Base-by-base conservation (phyloP, 2,888 invertebrate species). In the Sicus ferrugineus region DNA sequence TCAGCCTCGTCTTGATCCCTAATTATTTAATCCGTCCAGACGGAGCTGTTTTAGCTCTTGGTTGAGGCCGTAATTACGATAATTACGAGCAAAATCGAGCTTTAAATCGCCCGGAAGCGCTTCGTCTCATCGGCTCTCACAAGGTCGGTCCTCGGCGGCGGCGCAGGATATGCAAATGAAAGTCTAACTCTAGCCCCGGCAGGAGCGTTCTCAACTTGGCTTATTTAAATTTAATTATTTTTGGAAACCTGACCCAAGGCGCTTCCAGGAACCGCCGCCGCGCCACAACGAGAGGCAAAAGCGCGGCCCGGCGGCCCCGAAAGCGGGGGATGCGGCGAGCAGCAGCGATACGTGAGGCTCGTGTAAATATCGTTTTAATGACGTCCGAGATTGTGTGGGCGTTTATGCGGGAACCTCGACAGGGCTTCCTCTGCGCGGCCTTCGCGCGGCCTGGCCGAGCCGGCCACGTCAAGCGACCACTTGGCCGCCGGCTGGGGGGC, bases 341-440 rank as follows among this genome's bases (percentile, higher is more conserved):
- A 28, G 42, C 61, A 38, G 26, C 21, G 5, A 46, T 67, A 31
- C 30, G 50, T 58, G 23, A 54, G 48, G 67, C 58, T 67, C 67
- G 56, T 58, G 67, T 56, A 67, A 67, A 67, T 67, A 67, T 58
- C 46, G 67, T 67, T 67, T 65, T 67, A 67, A 67, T 67, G 58
- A 67, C 67, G 58, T 56, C 58, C 26, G 42, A 67, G 67, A 67
- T 67, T 67, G 67, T 67, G 67, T 67, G 67, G 67, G 67, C 67
- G 67, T 67, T 67, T 31, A 42, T 56, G 56, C 58, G 30, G 11
- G 58, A 67, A 26, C 14, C 7, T 58, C 56, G 28, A 46, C 67
- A 21, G 21, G 46, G 58, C n/a, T 38, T 7, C 58, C 48, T 34
- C 38, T 34, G 46, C 64, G 30, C 58, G 1, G 34, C 7, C 19